These are phyloP conservation scores for Ictidomys tridecemlineatus DNA, from an alignment of 2,113 vertebrate genomes.

Conservation along the genomic window DNA sequence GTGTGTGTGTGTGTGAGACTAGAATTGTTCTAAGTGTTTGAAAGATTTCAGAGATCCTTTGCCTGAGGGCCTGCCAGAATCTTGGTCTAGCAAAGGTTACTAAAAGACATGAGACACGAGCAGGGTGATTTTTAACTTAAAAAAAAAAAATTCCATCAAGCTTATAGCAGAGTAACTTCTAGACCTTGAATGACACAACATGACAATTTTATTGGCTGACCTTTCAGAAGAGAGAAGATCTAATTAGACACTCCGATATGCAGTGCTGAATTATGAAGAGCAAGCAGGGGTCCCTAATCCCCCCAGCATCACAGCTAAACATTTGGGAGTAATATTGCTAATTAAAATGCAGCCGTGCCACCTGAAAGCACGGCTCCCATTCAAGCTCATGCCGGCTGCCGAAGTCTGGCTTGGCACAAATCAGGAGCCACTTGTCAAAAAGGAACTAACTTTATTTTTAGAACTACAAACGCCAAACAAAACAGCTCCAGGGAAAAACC, in stretches of 20 bases:
- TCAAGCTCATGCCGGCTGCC: neutral
- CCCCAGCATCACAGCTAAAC: constrained; percentile 52
- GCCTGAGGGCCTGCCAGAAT: neutral
- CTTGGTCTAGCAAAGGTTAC: constrained; percentile 40
- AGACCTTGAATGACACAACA: constrained; percentile 73
- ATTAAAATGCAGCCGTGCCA: constrained; percentile 72
- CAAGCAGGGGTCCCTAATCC: constrained; percentile 67
- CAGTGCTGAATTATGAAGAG: constrained; percentile 76
- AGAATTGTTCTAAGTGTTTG: constrained; percentile 47
- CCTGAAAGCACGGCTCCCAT: neutral
- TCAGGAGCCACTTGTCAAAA: too few relatives aligned
- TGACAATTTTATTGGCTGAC: constrained; percentile 81
- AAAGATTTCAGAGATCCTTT: constrained; percentile 48
- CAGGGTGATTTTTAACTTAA: constrained; percentile 23
- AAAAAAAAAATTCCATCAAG: constrained; percentile 10
- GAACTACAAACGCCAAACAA: too few relatives aligned
- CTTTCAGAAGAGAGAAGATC: constrained; percentile 81
- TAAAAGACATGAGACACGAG: constrained; percentile 6
- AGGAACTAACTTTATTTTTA: too few relatives aligned
- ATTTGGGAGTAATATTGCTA: constrained; percentile 71
- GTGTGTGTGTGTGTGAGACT: too few relatives aligned
- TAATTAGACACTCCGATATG: constrained; percentile 78
- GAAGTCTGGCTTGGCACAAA: too few relatives aligned
- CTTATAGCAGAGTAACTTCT: constrained; percentile 61
- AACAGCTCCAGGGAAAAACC: too few relatives aligned